A percentile compares a stretch with the other conserved stretches of the same genome.
phyloP scores from a whole-genome alignment of 1,140 invertebrate genomes.

The Nilaparvata lugens region DNA sequence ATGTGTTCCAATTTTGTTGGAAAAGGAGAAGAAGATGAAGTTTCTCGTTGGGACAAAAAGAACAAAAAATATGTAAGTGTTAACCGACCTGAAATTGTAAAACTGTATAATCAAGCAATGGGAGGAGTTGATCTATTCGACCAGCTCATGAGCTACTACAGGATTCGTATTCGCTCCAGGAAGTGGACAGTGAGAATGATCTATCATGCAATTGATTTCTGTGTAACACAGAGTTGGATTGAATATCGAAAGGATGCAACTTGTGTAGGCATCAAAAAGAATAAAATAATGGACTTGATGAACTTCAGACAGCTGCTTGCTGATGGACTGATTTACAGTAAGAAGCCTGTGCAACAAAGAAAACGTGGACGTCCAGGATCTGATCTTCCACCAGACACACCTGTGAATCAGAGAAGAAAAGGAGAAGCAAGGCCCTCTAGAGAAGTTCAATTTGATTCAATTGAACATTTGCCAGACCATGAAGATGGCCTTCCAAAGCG shows the following conservation, averaged over 20 bases:
- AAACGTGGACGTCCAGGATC: no score
- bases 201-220: constrained; percentile 28
- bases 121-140: constrained; percentile 33
- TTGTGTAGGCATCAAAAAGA: no score
- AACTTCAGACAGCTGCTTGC: no score
- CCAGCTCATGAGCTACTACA: constrained; percentile 24
- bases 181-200: constrained; percentile 32
- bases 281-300: no score
- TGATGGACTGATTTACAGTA: no score
- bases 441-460: no score
- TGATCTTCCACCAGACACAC: no score
- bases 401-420: no score
- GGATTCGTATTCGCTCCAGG: constrained; percentile 26
- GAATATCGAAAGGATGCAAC: constrained; percentile 27
- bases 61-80: constrained; percentile 30
- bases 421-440: no score
- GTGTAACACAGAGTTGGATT: constrained; percentile 26
- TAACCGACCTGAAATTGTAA: constrained; percentile 30
- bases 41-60: constrained; percentile 29
- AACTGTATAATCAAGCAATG: constrained; percentile 35
- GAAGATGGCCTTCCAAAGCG: no score
- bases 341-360: no score
- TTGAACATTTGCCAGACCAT: no score
- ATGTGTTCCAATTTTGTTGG: constrained; percentile 20
- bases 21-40: constrained; percentile 11